Base-by-base conservation (phyloP, 2,113 vertebrate species). In the Gymnarchus niloticus region DNA sequence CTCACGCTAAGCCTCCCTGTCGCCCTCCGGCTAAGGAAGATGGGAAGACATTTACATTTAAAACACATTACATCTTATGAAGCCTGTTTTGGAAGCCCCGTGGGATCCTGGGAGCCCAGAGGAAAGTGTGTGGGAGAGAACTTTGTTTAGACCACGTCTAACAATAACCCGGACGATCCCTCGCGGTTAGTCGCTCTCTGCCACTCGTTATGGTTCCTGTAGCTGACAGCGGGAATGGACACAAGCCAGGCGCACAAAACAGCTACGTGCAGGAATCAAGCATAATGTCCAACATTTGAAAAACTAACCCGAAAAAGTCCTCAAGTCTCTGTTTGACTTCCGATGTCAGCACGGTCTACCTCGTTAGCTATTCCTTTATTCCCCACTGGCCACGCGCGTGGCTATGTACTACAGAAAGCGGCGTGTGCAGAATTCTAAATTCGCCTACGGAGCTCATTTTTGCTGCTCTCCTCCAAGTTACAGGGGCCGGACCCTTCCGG, bases 21-120 rank as follows among this genome's bases (percentile, higher is more conserved):
- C 48, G 44, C 77, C 77, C 77, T 81, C 48, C 12, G 48, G 77
- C 77, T 69, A 8, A 48, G 44, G 65, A 73, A 41, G 48, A 48
- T 51, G 25, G 77, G 48, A 81, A 81, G 77, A 49, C 77, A 81
- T 81, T 81, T 81, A 81, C 41, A 81, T 81, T 81, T 81, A 81
- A 81, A 81, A 81, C 49, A 51, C 48, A 81, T 81, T 81, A 81
- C 48, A 51, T 51, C 48, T 51, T 81, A 81, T 23, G 10, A 23
- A 81, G 77, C n/a, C 19, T 81, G 77, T 81, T 81, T 51, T 44
- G 23, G 8, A 57, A 2, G 44, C 23, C 48, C 77, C 21, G 12
- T 81, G 77, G 77, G 77, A 81, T 25, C n/a, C 44, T 19, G 1
- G 46, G 77, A 23, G 44, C 77, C 77, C 44, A 28, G 77, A 81